phyloP scores from a whole-genome alignment of 1,140 invertebrate species.

The Rhyacophila brunnea region DNA sequence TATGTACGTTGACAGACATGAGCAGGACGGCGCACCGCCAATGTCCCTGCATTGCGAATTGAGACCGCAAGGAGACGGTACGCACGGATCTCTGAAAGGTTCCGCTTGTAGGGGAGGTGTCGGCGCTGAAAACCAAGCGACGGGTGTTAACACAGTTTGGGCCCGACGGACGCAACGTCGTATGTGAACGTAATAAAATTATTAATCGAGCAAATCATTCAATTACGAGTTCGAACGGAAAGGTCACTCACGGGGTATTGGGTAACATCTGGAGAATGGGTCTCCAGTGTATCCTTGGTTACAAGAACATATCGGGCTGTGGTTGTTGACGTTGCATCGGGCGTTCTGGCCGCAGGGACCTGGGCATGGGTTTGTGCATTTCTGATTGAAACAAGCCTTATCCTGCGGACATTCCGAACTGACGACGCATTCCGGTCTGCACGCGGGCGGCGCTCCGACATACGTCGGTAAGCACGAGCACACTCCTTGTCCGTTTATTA shows the following conservation, averaged over 20 bases:
- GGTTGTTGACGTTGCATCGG: conserved; percentile 75
- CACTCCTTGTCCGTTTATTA: conserved; percentile 61
- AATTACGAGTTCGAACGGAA: too few species aligned
- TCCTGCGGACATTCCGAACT: conserved; percentile 68
- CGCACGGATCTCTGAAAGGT: conserved; percentile 62
- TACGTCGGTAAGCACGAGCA: conserved; percentile 72
- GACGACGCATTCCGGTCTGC: conserved; percentile 68
- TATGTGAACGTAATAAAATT: too few species aligned
- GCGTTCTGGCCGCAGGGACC: conserved; percentile 74
- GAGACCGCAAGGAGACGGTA: conserved; percentile 71
- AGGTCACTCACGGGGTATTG: conserved; percentile 39
- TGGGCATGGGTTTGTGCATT: conserved; percentile 68
- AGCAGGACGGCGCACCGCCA: conserved; percentile 64
- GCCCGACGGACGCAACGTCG: too few species aligned
- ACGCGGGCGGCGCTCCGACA: conserved; percentile 70
- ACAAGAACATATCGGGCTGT: conserved; percentile 71
- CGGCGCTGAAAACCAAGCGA: conserved; percentile 49
- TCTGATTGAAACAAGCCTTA: conserved; percentile 65
- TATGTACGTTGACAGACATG: conserved; percentile 63
- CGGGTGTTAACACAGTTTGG: conserved; percentile 72
- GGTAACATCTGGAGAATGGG: conserved; percentile 65
- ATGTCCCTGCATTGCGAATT: conserved; percentile 67
- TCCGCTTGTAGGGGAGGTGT: conserved; percentile 41
- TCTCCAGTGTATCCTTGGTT: conserved; percentile 63
- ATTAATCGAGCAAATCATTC: neutral